Evolutionary conservation across 2,888 invertebrate genomes (phyloP).

Genomic region (Perizoma affinitatum): DNA sequence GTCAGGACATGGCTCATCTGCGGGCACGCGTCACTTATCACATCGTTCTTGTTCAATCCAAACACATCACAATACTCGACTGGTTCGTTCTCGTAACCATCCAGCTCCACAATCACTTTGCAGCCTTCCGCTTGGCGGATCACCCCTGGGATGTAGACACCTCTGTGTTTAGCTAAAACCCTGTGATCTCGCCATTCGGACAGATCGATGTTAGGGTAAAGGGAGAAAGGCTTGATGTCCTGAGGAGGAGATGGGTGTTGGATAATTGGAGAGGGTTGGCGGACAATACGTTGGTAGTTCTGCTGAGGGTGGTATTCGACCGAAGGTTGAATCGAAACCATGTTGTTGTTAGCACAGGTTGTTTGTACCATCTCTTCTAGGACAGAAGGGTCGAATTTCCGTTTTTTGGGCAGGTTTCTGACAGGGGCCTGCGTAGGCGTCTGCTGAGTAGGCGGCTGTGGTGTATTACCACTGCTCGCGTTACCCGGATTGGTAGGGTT

Average conservation of each 20-base stretch:
- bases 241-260: slow-evolving; percentile 82
- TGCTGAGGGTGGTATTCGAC: slow-evolving; percentile 59
- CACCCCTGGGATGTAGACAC: slow-evolving; percentile 93
- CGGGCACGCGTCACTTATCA: slow-evolving; percentile 97
- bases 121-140: slow-evolving; percentile 89
- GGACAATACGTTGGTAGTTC: slow-evolving; percentile 58
- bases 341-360: slow-evolving; percentile 71
- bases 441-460: slow-evolving; percentile 62
- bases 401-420: slow-evolving; percentile 95
- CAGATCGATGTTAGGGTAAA: slow-evolving; percentile 90
- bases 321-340: slow-evolving; percentile 53
- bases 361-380: slow-evolving; percentile 87
- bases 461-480: slow-evolving; percentile 61
- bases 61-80: slow-evolving; percentile 91
- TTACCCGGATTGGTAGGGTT: slow-evolving; percentile 76
- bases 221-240: slow-evolving; percentile 76
- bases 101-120: slow-evolving; percentile 92
- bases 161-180: slow-evolving; percentile 93
- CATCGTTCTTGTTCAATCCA: slow-evolving; percentile 91
- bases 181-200: slow-evolving; percentile 97
- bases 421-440: slow-evolving; percentile 84
- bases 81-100: slow-evolving; percentile 88
- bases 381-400: slow-evolving; percentile 93
- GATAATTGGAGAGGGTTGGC: slow-evolving; percentile 70
- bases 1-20: slow-evolving; percentile 91